Conservation (phyloP, 2,888 invertebrate species). For the Nymphalis polychloros region DNA sequence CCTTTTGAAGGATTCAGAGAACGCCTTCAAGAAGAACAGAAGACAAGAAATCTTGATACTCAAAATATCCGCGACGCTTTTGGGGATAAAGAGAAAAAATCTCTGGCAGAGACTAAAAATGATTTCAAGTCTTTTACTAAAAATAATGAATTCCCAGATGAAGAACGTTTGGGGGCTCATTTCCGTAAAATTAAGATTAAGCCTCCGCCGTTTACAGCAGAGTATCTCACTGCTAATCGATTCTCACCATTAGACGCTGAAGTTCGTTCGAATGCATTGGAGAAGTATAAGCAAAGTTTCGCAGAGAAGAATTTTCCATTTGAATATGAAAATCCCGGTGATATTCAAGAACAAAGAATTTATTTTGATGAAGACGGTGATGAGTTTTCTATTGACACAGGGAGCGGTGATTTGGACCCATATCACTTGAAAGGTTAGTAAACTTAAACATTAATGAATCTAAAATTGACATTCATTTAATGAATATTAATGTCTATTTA, state of each 20-base stretch:
- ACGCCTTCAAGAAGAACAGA: constrained; percentile 64
- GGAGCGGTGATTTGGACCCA: constrained; percentile 69
- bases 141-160: constrained; percentile 61
- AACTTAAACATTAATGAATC: background rate
- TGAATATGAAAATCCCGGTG: constrained; percentile 73
- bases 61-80: constrained; percentile 47
- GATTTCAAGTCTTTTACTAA: constrained; percentile 46
- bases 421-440: constrained; percentile 62
- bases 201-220: constrained; percentile 66
- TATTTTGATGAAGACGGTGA: constrained; percentile 81
- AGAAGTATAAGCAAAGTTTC: constrained; percentile 75
- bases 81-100: constrained; percentile 69
- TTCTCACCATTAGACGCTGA: constrained; percentile 71
- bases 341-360: constrained; percentile 79
- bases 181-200: constrained; percentile 69
- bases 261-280: constrained; percentile 69
- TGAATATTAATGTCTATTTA: constrained; percentile 30
- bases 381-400: constrained; percentile 66
- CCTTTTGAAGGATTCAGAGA: constrained; percentile 76
- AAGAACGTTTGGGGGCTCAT: constrained; percentile 77
- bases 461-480: constrained; percentile 34
- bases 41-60: constrained; percentile 46
- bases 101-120: constrained; percentile 55
- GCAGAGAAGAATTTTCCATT: constrained; percentile 75
- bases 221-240: constrained; percentile 68